These are phyloP conservation scores for Drosophila punjabiensis DNA, from an alignment of 1,140 invertebrate species.

Conservation along the genomic window DNA sequence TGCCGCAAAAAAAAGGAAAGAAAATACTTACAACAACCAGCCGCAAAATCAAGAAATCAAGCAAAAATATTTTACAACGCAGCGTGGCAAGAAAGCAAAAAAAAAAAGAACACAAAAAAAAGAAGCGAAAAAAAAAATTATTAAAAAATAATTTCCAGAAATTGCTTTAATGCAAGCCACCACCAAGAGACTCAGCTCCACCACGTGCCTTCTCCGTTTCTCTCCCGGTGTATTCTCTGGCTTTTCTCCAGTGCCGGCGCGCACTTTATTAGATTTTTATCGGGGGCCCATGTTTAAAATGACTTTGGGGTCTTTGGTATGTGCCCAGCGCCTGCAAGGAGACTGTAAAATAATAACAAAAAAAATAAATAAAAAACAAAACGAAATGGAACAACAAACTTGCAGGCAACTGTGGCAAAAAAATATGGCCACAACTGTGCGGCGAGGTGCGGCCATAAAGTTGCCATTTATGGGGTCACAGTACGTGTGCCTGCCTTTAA, in stretches of 20 bases:
- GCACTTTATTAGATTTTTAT: slow-evolving; percentile 81
- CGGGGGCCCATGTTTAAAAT: slow-evolving; percentile 68
- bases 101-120: slow-evolving; percentile 17
- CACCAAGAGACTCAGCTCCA: slow-evolving; percentile 1
- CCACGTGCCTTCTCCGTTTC: slow-evolving; percentile 18
- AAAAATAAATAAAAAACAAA: slow-evolving; percentile 5
- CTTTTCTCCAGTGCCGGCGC: slow-evolving; percentile 41
- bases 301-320: slow-evolving; percentile 67
- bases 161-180: slow-evolving; percentile 64
- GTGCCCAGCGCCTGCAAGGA: slow-evolving; percentile 41
- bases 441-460: slow-evolving; percentile 25
- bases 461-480: slow-evolving; percentile 6
- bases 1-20: slow-evolving; percentile 52
- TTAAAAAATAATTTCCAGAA: slow-evolving; percentile 80
- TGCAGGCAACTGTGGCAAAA: neutral
- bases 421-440: slow-evolving; percentile 8
- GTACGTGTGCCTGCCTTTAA: neutral
- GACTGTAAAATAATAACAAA: slow-evolving; percentile 1
- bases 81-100: slow-evolving; percentile 12
- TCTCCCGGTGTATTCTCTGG: slow-evolving; percentile 13
- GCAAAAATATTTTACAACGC: slow-evolving; percentile 53
- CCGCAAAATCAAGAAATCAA: slow-evolving; percentile 66
- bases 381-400: slow-evolving; percentile 23
- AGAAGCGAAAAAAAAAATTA: slow-evolving; percentile 45
- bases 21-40: slow-evolving; percentile 1